Evolutionary conservation across 30 jellyfish, hydroid and myxozoan genomes (phyloP), one percentile per base, ranked within the genome.

Genomic region (Cassiopea xamachana): DNA sequence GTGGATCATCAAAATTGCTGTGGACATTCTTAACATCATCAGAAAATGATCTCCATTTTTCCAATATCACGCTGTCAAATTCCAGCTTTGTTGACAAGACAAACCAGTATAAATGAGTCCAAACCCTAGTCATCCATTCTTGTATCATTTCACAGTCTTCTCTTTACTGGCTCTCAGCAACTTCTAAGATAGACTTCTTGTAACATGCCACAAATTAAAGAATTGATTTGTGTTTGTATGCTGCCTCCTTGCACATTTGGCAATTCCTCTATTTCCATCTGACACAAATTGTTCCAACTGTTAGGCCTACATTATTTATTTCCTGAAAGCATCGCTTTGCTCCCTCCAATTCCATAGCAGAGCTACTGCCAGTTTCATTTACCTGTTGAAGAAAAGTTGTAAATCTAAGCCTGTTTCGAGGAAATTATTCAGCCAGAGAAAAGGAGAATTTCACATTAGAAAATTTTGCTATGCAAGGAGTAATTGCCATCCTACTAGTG

Each of bases 201-300:
- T 64, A 55, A 84, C 77, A 72, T 84, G 92, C 92, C 92, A 84
- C 15, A 84, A 39, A 73, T 84, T 86, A 73, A 69, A 77, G 79
- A 12, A 84, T 19, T 84, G 92, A 1, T 17, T 58, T 70, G 86
- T 84, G 46, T 55, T 59, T n/a, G 80, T 69, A n/a, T 72, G 60
- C 6, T 55, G 43, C 2, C 48, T 50, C 50, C 86, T 50, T 12
- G 72, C 49, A 86, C 92, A 84, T 73, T 84, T 84, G 79, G 92
- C 92, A 13, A 84, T 58, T 45, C 92, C 75, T 61, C 48, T 50
- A 70, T 73, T 86, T 13, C 92, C 39, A 46, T 84, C 92, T 60
- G 75, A 78, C 46, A 78, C 87, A 78, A 78, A 78, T n/a, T 8
- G 85, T 39, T 46, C 46, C 39, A 5, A 76, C 59, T 60, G 44